Conservation (phyloP, 1,140 invertebrate genomes). For the Ceratina australensis region DNA sequence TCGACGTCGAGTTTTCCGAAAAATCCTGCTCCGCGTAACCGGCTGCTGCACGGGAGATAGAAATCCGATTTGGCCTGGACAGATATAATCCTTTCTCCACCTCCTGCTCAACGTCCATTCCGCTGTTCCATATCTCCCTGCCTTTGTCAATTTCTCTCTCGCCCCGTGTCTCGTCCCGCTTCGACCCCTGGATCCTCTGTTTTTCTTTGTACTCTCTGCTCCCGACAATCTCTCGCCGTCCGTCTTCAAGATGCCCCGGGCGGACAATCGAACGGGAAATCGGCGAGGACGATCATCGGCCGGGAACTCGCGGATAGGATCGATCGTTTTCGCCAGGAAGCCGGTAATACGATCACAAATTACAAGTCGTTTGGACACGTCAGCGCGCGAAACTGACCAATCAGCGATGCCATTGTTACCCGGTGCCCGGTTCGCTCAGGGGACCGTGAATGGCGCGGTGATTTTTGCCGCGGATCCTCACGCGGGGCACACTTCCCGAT, state of each 20-base stretch:
- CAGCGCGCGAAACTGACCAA: constrained; percentile 69
- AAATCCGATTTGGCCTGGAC: constrained; percentile 61
- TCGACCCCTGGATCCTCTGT: neutral
- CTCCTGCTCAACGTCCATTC: neutral
- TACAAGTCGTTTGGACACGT: constrained; percentile 64
- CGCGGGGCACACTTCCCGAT: constrained; percentile 30
- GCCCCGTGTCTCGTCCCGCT: neutral
- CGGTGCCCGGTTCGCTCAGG: constrained; percentile 45
- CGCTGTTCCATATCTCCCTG: neutral
- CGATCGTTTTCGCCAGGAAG: constrained; percentile 38
- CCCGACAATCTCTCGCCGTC: neutral
- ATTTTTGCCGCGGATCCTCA: constrained; percentile 44
- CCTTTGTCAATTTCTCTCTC: neutral
- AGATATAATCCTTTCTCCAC: constrained; percentile 53
- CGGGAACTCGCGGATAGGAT: constrained; percentile 5
- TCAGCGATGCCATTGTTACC: constrained; percentile 69
- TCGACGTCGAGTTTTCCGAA: constrained; percentile 48
- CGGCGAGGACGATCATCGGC: constrained; percentile 18
- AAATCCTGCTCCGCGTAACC: constrained; percentile 42
- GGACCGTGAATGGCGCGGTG: constrained; percentile 47
- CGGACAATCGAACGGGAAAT: neutral
- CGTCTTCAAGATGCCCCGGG: neutral
- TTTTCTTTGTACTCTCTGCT: neutral
- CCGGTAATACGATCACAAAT: constrained; percentile 68
- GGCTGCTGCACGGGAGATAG: constrained; percentile 36